Base-by-base conservation (phyloP, 2,888 invertebrate genomes). In the Cantharis lateralis region DNA sequence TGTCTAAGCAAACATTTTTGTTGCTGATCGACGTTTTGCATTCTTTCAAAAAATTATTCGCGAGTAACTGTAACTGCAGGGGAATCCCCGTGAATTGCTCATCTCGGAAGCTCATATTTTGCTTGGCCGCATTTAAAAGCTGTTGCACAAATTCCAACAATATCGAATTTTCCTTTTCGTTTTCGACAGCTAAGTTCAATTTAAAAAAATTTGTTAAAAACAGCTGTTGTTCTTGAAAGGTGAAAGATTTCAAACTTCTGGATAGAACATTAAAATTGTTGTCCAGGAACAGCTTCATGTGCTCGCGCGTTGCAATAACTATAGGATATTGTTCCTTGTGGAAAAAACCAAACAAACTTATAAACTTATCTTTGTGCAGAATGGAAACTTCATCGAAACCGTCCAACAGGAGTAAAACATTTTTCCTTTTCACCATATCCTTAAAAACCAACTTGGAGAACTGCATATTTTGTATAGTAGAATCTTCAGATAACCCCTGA, bases 381-480 rank as follows among this genome's bases (percentile, higher is more conserved):
- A 20, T n/a, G 4, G 70, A 62, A 11, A 74, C 70, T 70, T 74
- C 74, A 32, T 74, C 74, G 15, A 64, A 70, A 26, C 74, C 74
- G 28, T 74, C 74, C 0, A 74, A 16, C 4, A 70, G 3, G 2
- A 74, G 20, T 10, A 74, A 24, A 10, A 74, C 16, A 0, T 64
- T 28, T 15, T 63, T 63, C 2, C 9, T 4, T 13, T 32, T 70
- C 26, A 70, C 11, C 18, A 74, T 28, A 15, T 70, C 18, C 13
- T 74, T 15, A 61, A 70, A 74, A 18, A 74, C 20, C 20, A 10
- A 24, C 28, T 15, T 26, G 7, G 26, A n/a, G n/a, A 28, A 26
- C 11, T 11, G 11, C 28, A 28, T 10, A 28, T 70, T 15, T 62
- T 62, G 13, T 1, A 18, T 18, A 16, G 0, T 11, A 13, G 70